Evolutionary conservation across 1,140 invertebrate genomes (phyloP), one percentile per base, ranked within the genome.

Genomic region (Leptopilina boulardi): DNA sequence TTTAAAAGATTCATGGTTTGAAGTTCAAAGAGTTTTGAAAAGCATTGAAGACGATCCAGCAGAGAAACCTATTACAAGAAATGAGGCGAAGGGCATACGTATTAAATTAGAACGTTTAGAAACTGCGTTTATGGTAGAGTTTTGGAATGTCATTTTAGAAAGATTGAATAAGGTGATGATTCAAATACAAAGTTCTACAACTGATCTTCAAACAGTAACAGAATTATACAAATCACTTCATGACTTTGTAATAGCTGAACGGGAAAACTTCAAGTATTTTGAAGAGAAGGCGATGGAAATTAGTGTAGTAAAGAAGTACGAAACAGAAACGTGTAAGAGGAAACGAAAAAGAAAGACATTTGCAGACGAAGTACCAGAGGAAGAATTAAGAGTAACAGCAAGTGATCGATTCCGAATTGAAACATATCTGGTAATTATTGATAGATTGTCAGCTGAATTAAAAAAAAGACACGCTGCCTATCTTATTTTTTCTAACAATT

Each of bases 391-490:
- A 74, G 19, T 79, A 11, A 80, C 74, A 26, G 71, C 77, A 30
- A 54, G 82, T 51, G 78, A 85, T 30, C 19, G 75, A 59, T 77
- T 85, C 51, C 51, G 41, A 77, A 71, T 81, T 15, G 76, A 72
- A 18, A 80, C 80, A 71, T 85, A 77, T 75, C 51, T 82, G 1
- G 59, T 79, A 1, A 56, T 81, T 11, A 77, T 81, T 2, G 78
- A 83, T 71, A 79, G 72, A 18, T 38, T 84, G 42, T 8, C 21
- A 21, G 41, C 30, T 10, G 81, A 83, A 72, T 77, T 83, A 41
- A 66, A 23, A 1, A 83, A 82, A 54, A 75, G 78, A 80, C 41
- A 77, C 15, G 59, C 78, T 21, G 78, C 74, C 6, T 83, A 83
- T 73, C 15, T 30, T 1, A 19, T 66, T 18, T 79, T 79, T 23